Percentiles rank a stretch among this genome's conserved stretches.
These are phyloP conservation scores for Leptinotarsa defecta DNA, from an alignment of 1,140 invertebrate genomes.

Conservation along the genomic window DNA sequence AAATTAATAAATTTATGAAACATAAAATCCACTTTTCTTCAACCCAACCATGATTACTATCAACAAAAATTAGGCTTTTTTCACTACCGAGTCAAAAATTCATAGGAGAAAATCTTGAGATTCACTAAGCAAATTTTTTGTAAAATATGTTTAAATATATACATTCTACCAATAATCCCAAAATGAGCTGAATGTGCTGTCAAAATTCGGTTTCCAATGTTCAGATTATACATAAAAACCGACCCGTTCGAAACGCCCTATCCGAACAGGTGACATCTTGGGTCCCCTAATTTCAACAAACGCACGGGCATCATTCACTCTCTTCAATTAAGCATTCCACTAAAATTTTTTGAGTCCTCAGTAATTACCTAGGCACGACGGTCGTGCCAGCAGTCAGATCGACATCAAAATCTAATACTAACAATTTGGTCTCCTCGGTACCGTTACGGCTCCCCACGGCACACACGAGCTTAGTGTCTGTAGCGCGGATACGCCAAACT, in stretches of 20 bases:
- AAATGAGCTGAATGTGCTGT: too few relatives aligned
- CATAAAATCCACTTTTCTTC: too few relatives aligned
- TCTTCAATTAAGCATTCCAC: not conserved
- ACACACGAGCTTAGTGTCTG: constrained; percentile 95
- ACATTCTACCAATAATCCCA: too few relatives aligned
- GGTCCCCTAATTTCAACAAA: not conserved
- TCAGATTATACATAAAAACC: too few relatives aligned
- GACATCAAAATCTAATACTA: constrained; percentile 96
- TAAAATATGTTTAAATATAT: too few relatives aligned
- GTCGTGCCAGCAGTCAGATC: constrained; percentile 56
- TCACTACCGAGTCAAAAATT: too few relatives aligned
- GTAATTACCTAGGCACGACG: constrained; percentile 20
- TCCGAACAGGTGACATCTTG: not conserved
- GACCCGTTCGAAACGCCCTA: not conserved
- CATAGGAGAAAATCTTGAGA: too few relatives aligned
- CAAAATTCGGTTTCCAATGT: too few relatives aligned
- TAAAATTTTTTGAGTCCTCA: constrained; percentile 32
- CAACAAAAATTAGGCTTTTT: too few relatives aligned
- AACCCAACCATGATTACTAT: too few relatives aligned
- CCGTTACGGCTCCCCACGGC: constrained; percentile 97
- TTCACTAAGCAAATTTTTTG: too few relatives aligned
- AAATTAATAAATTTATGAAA: too few relatives aligned
- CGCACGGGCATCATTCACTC: not conserved
- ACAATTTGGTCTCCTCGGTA: constrained; percentile 97
- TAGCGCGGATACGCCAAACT: constrained; percentile 96